Conservation (phyloP, 2,888 invertebrate genomes). For the Ophioninae sp. region DNA sequence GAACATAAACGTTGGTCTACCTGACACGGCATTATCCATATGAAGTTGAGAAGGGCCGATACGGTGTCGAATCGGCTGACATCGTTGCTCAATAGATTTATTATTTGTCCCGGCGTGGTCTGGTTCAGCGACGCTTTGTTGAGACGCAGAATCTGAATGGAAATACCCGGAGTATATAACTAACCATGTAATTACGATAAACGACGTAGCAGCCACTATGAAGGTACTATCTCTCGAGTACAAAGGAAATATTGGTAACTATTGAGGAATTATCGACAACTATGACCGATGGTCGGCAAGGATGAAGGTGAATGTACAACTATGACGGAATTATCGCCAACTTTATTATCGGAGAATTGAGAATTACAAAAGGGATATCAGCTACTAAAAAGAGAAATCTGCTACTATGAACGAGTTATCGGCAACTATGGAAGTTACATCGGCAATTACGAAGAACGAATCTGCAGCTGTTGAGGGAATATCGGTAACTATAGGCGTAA, state of each 20-base stretch:
- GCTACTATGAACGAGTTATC: background rate
- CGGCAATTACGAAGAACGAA: background rate
- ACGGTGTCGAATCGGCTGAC: constrained; percentile 95
- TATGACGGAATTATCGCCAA: background rate
- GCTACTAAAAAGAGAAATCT: background rate
- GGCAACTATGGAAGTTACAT: background rate
- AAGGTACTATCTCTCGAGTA: too few relatives aligned
- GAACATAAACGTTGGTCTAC: constrained; percentile 72
- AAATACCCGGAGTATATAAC: background rate
- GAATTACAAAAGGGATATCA: background rate
- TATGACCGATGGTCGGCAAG: too few relatives aligned
- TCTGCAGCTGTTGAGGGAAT: background rate
- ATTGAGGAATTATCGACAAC: background rate
- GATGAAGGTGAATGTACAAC: background rate
- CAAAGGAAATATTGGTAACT: background rate
- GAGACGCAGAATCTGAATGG: constrained; percentile 82
- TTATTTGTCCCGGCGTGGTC: constrained; percentile 89
- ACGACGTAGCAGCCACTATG: too few relatives aligned
- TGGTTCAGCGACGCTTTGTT: constrained; percentile 87
- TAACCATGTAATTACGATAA: too few relatives aligned
- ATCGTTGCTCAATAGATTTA: constrained; percentile 96
- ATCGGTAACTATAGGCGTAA: background rate
- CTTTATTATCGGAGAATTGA: background rate
- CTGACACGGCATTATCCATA: constrained; percentile 93
- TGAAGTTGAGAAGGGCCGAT: constrained; percentile 91